Evolutionary conservation across 2,113 vertebrate species (phyloP).

Genomic region (Todiramphus chloris): DNA sequence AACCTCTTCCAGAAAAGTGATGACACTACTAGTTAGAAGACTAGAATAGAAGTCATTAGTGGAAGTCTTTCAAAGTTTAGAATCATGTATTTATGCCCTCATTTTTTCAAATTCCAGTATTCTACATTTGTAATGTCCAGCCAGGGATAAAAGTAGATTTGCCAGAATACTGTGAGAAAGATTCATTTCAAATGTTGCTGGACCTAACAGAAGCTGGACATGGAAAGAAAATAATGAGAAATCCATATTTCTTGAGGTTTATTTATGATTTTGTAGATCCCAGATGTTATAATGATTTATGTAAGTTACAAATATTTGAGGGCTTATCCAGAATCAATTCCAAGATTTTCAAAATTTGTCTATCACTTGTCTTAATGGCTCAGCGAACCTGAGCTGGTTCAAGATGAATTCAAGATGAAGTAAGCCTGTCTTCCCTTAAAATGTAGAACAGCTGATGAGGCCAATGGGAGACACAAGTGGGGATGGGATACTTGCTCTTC

Average conservation of each 20-base stretch:
- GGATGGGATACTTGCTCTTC: neutral
- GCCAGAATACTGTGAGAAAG: conserved; percentile 10
- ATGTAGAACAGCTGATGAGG: neutral
- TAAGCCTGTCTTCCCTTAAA: neutral
- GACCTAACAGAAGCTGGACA: conserved; percentile 21
- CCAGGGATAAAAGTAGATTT: neutral
- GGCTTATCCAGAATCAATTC: neutral
- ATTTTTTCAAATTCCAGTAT: neutral
- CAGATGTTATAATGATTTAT: conserved; percentile 25
- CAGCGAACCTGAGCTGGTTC: neutral
- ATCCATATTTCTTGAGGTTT: conserved; percentile 12
- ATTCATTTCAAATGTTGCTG: conserved; percentile 20
- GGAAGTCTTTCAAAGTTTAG: neutral
- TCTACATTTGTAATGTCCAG: neutral
- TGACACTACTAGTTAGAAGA: neutral
- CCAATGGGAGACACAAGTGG: neutral
- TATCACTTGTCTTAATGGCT: neutral
- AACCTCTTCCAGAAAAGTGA: neutral
- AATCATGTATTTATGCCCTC: neutral
- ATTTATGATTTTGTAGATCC: neutral
- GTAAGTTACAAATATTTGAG: neutral
- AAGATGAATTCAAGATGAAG: neutral
- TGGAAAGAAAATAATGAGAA: conserved; percentile 15
- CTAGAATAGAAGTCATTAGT: neutral
- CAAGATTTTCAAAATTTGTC: conserved; percentile 5